Evolutionary conservation across 2,113 vertebrate genomes (phyloP).

Genomic region (Pan troglodytes): NHGRI_mPanTro3-v2.1_pri NC_072398.2:174718001-174718500

Average conservation of each 20-base stretch:
- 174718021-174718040: background rate
- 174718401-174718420: background rate
- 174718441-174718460: background rate
- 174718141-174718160: slow-evolving; percentile 6
- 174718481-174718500: background rate
- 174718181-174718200: background rate
- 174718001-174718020: background rate
- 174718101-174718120: background rate
- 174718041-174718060: background rate
- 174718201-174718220: background rate
- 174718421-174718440: background rate
- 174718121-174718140: background rate
- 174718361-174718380: background rate
- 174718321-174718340: background rate
- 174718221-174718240: background rate
- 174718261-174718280: background rate
- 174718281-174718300: background rate
- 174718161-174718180: background rate
- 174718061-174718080: background rate
- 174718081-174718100: background rate
- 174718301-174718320: background rate
- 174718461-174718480: background rate
- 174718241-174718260: background rate
- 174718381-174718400: too few relatives aligned
- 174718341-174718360: background rate